A percentile compares a stretch with the other conserved stretches of the same genome.
These are phyloP conservation scores for Poeciliopsis infans DNA, from an alignment of 2,797 vertebrate species.

Conservation along the genomic window DNA sequence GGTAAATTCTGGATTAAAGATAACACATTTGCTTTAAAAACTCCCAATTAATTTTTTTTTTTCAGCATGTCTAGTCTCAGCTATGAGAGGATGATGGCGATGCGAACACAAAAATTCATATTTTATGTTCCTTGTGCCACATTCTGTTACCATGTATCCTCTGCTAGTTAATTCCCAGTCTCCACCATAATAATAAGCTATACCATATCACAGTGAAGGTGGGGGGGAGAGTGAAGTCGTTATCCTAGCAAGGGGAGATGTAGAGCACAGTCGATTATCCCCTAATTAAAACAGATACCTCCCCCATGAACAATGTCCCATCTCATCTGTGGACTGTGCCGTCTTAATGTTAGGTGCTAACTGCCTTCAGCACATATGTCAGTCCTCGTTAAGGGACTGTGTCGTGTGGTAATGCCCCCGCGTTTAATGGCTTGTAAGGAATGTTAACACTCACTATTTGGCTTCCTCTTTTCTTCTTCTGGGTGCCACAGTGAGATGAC, in stretches of 20 bases:
- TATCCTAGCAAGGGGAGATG: conserved; percentile 75
- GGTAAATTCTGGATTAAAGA: neutral
- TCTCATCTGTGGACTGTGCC: conserved; percentile 85
- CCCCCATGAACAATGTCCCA: conserved; percentile 91
- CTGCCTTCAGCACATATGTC: conserved; percentile 97
- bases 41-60: neutral
- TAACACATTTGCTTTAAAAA: neutral
- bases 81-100: conserved; percentile 31
- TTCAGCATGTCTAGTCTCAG: conserved; percentile 21
- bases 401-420: conserved; percentile 88
- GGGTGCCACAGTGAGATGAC: conserved; percentile 61
- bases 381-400: conserved; percentile 96
- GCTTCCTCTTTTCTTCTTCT: conserved; percentile 82
- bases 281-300: conserved; percentile 95
- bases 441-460: conserved; percentile 96
- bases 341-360: conserved; percentile 94
- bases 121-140: conserved; percentile 36
- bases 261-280: conserved; percentile 88
- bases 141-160: conserved; percentile 48
- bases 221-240: conserved; percentile 64
- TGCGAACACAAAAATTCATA: conserved; percentile 52
- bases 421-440: conserved; percentile 99
- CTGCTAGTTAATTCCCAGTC: conserved; percentile 42
- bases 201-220: conserved; percentile 72
- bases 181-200: conserved; percentile 61